phyloP scores from a whole-genome alignment of 2,113 vertebrate species.

The Lampris incognitus region DNA sequence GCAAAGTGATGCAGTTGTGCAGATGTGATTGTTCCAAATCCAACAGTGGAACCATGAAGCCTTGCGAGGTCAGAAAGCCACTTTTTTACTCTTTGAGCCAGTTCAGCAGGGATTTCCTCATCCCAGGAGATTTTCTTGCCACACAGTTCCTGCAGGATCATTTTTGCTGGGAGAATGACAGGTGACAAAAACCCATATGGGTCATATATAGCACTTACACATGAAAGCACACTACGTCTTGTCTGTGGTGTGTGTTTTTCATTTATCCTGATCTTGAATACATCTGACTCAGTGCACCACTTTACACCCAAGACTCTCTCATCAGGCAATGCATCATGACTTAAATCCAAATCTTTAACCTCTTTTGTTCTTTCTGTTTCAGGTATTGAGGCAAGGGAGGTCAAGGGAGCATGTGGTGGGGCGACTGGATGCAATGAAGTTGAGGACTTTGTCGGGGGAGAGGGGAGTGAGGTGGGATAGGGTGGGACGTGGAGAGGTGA shows the following conservation, averaged over 20 bases:
- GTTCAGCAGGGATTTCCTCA: no score
- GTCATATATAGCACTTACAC: conserved; percentile 12
- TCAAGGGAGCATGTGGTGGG: no score
- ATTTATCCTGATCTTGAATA: conserved; percentile 1
- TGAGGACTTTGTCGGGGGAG: no score
- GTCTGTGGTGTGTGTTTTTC: background rate
- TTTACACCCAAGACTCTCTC: no score
- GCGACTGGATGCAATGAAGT: no score
- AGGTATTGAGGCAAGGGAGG: background rate
- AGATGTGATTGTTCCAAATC: no score
- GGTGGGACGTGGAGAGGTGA: no score
- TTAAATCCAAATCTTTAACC: no score
- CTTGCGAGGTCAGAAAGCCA: background rate
- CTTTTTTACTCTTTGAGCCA: background rate
- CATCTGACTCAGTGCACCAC: background rate
- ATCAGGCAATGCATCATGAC: no score
- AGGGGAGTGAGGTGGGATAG: no score
- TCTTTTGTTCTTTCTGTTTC: background rate
- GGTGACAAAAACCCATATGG: background rate
- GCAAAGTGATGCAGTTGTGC: conserved; percentile 7
- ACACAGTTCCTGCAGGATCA: conserved; percentile 10
- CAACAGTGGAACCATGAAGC: no score
- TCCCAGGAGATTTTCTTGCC: background rate
- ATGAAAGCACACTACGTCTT: conserved; percentile 8
- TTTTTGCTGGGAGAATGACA: conserved; percentile 7